These are phyloP conservation scores for Macrosoma leucophasiata DNA, from an alignment of 2,888 invertebrate genomes.

Conservation along the genomic window DNA sequence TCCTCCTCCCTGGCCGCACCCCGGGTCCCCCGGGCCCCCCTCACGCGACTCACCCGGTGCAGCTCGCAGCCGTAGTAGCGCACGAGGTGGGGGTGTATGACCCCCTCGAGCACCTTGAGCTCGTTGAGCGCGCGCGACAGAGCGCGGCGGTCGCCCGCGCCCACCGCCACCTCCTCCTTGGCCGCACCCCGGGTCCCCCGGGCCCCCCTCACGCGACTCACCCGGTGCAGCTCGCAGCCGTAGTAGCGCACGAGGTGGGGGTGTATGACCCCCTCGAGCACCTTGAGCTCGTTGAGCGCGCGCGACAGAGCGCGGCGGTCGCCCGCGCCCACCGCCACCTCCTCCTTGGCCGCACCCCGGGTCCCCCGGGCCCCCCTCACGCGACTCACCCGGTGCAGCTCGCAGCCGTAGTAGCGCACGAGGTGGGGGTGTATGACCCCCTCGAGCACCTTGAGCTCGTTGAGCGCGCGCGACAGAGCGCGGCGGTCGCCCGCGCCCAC, in stretches of 20 bases:
- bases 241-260: constrained; percentile 92
- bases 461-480: constrained; percentile 88
- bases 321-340: constrained; percentile 89
- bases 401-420: constrained; percentile 94
- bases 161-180: constrained; percentile 93
- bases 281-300: constrained; percentile 92
- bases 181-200: constrained; percentile 94
- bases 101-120: constrained; percentile 91
- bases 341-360: constrained; percentile 97
- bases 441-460: constrained; percentile 94
- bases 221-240: constrained; percentile 93
- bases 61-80: constrained; percentile 95
- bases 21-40: constrained; percentile 94
- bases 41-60: constrained; percentile 83
- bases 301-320: constrained; percentile 88
- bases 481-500: constrained; percentile 89
- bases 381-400: constrained; percentile 89
- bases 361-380: too few relatives aligned
- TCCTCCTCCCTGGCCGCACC: constrained; percentile 97
- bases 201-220: too few relatives aligned
- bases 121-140: constrained; percentile 92
- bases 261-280: constrained; percentile 92
- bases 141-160: constrained; percentile 87
- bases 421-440: constrained; percentile 91
- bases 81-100: constrained; percentile 90